Evolutionary conservation across 2,888 invertebrate genomes (phyloP).

Genomic region (Xestia xanthographa): DNA sequence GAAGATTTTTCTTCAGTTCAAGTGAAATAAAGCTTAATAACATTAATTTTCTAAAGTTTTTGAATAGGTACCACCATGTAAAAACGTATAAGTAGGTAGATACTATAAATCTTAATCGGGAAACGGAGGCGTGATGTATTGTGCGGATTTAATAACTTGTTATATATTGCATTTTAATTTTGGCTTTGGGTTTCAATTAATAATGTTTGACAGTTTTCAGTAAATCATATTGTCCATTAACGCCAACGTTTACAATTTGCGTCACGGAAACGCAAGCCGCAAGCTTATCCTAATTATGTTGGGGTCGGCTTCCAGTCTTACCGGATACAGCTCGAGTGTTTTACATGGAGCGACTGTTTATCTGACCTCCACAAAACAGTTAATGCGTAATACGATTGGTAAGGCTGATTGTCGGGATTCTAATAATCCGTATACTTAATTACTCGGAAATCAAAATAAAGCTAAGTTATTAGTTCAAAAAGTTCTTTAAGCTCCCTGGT

Average conservation of each 20-base stretch:
- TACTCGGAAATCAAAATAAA: background rate
- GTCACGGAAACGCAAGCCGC: slow-evolving; percentile 21
- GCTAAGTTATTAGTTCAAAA: background rate
- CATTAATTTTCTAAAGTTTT: background rate
- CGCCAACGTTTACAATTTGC: slow-evolving; percentile 24
- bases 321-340: background rate
- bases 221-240: slow-evolving; percentile 25
- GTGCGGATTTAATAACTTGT: background rate
- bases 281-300: background rate
- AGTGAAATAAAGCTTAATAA: background rate
- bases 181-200: background rate
- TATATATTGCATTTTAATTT: background rate
- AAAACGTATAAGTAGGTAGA: background rate
- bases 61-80: background rate
- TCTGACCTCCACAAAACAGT: background rate
- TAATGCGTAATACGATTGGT: background rate
- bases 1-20: background rate
- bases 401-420: background rate
- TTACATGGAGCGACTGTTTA: background rate
- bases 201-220: background rate
- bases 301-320: background rate
- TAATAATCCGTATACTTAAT: background rate
- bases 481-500: background rate
- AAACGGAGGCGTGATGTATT: background rate
- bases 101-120: background rate